Evolutionary conservation across 2,113 vertebrate species (phyloP).

Genomic region (Mohoua ochrocephala): DNA sequence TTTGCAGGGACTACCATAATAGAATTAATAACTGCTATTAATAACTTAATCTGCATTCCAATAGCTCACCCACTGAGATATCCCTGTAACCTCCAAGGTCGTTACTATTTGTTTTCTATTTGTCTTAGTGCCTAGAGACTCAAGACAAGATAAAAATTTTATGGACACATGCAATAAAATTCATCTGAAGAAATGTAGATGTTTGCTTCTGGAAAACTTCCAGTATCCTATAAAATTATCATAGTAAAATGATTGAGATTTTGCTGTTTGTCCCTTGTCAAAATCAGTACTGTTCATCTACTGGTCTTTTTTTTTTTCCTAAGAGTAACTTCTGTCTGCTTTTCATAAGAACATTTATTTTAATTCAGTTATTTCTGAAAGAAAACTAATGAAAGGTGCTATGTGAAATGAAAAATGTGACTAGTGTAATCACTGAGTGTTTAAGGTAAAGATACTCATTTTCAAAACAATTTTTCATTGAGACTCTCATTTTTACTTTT

Average conservation of each 20-base stretch:
- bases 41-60: background rate
- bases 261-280: background rate
- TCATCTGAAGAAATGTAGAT: background rate
- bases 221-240: background rate
- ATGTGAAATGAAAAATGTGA: background rate
- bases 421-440: background rate
- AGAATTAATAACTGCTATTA: background rate
- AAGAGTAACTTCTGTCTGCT: background rate
- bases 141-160: background rate
- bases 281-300: background rate
- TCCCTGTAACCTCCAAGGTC: background rate
- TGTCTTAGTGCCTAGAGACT: background rate
- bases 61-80: background rate
- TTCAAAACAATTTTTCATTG: background rate
- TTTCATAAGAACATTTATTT: background rate
- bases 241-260: background rate
- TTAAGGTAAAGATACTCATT: background rate
- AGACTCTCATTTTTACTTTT: background rate
- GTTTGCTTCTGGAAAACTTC: background rate
- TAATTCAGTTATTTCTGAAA: background rate
- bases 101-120: background rate
- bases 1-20: background rate
- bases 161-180: background rate
- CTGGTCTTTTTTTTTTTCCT: rapidly evolving
- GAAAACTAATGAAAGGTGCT: background rate